Percentiles rank a stretch among this genome's conserved stretches.
Conservation (phyloP, 2,113 vertebrate genomes). For the rat (Rattus norvegicus) region GRCr8 NC_086024.1:51764501-51765000, state of each 20-base stretch:
- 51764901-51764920: not conserved
- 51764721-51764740: too few relatives aligned
- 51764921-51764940: not conserved
- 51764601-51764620: constrained; percentile 3
- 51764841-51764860: not conserved
- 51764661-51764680: too few relatives aligned
- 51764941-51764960: not conserved
- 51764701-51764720: too few relatives aligned
- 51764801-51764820: not conserved
- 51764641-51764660: too few relatives aligned
- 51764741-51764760: too few relatives aligned
- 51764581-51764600: not conserved
- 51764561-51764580: not conserved
- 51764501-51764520: not conserved
- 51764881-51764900: not conserved
- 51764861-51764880: not conserved
- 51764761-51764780: too few relatives aligned
- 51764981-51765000: not conserved
- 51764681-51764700: too few relatives aligned
- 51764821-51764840: not conserved
- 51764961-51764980: too few relatives aligned
- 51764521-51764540: not conserved
- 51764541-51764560: not conserved
- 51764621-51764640: not conserved
- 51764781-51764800: not conserved